Percentiles rank a stretch among this genome's conserved stretches.
phyloP scores from a whole-genome alignment of 2,797 vertebrate genomes.

The Paedocypris micromegethes region DNA sequence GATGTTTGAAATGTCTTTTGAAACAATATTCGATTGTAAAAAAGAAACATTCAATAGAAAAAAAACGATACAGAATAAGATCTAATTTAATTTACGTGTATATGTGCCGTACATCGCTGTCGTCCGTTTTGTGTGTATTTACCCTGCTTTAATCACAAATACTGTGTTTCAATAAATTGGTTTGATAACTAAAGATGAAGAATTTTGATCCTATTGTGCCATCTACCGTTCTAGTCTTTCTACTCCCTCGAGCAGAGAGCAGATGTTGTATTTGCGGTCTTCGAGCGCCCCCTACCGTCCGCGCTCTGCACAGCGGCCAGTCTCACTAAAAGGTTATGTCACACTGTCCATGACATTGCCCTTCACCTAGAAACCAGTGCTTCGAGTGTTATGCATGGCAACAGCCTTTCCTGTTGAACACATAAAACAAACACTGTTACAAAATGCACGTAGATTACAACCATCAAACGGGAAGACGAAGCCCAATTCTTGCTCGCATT shows the following conservation, averaged over 20 bases:
- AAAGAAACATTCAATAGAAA: too few species aligned
- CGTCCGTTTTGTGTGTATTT: too few species aligned
- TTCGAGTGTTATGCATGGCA: background rate
- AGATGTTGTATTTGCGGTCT: too few species aligned
- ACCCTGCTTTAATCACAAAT: background rate
- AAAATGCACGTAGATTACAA: background rate
- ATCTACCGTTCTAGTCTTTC: conserved; percentile 14
- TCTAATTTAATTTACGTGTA: too few species aligned
- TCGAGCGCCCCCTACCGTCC: conserved; percentile 9
- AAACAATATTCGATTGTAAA: too few species aligned
- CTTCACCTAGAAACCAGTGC: background rate
- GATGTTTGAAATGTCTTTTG: too few species aligned
- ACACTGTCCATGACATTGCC: conserved; percentile 27
- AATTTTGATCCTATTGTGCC: conserved; percentile 2
- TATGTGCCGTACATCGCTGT: too few species aligned
- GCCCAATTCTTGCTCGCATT: background rate
- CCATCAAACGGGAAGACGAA: background rate
- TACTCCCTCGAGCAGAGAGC: background rate
- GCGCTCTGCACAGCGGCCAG: background rate
- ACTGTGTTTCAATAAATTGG: background rate
- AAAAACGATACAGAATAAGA: too few species aligned
- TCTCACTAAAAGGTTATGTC: conserved; percentile 24
- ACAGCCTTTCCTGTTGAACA: background rate
- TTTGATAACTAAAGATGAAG: background rate
- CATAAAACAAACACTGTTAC: background rate